phyloP scores from a whole-genome alignment of 1,140 invertebrate species.

The Stegodyphus mimosarum region DNA sequence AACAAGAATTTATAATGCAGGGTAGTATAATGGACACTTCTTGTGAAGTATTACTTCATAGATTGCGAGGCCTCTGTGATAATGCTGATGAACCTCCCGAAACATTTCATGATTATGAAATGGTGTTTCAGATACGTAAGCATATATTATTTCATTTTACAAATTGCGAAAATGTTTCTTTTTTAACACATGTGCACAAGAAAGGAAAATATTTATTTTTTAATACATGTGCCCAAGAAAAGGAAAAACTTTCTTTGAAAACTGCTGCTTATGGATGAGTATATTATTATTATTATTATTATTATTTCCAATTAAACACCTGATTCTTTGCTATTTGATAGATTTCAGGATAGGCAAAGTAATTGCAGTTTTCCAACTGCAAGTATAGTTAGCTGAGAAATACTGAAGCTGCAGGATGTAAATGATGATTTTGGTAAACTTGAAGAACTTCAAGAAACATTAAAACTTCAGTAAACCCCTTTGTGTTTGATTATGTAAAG shows the following conservation, averaged over 20 bases:
- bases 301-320: no score
- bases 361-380: no score
- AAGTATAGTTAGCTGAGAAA: no score
- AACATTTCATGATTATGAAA: constrained; percentile 86
- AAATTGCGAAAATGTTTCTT: background rate
- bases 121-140: constrained; percentile 70
- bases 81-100: constrained; percentile 87
- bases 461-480: no score
- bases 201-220: background rate
- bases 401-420: no score
- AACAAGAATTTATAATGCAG: constrained; percentile 90
- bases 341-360: no score
- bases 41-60: constrained; percentile 90
- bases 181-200: background rate
- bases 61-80: constrained; percentile 91
- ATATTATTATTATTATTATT: background rate
- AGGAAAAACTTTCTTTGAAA: background rate
- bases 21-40: constrained; percentile 91
- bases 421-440: no score
- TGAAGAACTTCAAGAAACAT: no score
- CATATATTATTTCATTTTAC: background rate
- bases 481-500: no score
- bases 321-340: no score
- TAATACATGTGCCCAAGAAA: background rate
- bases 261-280: background rate